phyloP scores from a whole-genome alignment of 1,140 invertebrate species.

The Anoplophora glabripennis region DNA sequence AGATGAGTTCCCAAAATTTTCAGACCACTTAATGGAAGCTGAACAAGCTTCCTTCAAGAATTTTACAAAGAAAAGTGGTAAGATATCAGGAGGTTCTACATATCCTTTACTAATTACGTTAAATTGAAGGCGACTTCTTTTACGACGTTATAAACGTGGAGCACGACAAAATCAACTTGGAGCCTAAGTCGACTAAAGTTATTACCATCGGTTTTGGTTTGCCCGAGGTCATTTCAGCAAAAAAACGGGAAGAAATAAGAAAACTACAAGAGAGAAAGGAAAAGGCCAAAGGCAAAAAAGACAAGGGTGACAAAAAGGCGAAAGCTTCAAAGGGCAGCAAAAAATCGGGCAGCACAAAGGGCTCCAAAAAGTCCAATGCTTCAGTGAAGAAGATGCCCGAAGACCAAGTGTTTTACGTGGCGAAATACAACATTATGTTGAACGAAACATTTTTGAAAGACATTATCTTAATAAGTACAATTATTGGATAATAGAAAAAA shows the following conservation, averaged over 20 bases:
- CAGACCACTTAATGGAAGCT: slow-evolving; percentile 12
- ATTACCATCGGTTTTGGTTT: slow-evolving; percentile 18
- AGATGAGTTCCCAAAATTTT: slow-evolving; percentile 1
- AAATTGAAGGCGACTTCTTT: not conserved
- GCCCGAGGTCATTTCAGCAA: slow-evolving; percentile 11
- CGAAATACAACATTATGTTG: slow-evolving; percentile 27
- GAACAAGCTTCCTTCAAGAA: slow-evolving; percentile 14
- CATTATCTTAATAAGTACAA: slow-evolving; percentile 14
- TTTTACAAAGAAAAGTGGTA: slow-evolving; percentile 13
- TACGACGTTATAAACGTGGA: slow-evolving; percentile 7
- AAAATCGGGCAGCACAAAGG: slow-evolving; percentile 1
- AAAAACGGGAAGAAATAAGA: not conserved
- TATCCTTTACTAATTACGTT: not conserved
- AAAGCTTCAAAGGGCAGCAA: not conserved
- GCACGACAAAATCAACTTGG: not conserved
- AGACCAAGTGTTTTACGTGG: slow-evolving; percentile 18
- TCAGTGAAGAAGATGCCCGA: no score
- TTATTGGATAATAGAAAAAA: not conserved
- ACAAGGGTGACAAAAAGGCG: not conserved
- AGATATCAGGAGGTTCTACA: not conserved
- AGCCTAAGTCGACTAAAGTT: not conserved
- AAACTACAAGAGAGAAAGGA: slow-evolving; percentile 11
- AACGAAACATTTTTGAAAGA: slow-evolving; percentile 19
- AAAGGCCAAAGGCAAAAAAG: not conserved
- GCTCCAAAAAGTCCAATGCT: not conserved